Conservation (phyloP, 2,888 invertebrate genomes). For the Lithophane leautieri region DNA sequence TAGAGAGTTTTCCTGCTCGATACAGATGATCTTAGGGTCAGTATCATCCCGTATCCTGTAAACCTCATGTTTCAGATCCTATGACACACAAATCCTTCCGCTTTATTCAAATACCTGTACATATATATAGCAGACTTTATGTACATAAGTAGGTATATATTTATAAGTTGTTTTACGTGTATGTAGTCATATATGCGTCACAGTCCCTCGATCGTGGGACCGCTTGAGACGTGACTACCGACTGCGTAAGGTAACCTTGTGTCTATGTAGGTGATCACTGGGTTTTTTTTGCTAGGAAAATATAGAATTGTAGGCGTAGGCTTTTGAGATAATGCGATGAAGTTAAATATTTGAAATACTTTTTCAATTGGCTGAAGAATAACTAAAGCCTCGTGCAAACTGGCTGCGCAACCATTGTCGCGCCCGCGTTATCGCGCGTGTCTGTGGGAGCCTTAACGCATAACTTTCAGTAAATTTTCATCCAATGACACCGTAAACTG, state of each 20-base stretch:
- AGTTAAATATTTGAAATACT: too few relatives aligned
- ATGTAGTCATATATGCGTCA: constrained; percentile 58
- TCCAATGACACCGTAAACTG: too few relatives aligned
- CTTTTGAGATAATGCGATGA: not conserved
- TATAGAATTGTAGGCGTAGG: not conserved
- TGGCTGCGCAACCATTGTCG: too few relatives aligned
- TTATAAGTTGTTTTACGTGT: constrained; percentile 30
- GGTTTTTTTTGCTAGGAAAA: not conserved
- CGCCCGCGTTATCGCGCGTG: too few relatives aligned
- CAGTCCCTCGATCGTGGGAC: constrained; percentile 59
- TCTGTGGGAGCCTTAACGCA: too few relatives aligned
- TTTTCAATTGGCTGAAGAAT: too few relatives aligned
- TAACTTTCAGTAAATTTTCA: too few relatives aligned
- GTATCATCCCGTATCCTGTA: not conserved
- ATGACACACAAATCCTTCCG: constrained; percentile 29
- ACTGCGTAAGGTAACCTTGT: constrained; percentile 58
- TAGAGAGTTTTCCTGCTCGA: not conserved
- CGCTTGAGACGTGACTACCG: constrained; percentile 61
- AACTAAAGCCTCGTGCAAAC: too few relatives aligned
- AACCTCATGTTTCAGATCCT: not conserved
- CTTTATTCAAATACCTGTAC: constrained; percentile 16
- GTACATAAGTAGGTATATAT: constrained; percentile 13
- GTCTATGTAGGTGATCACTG: constrained; percentile 22
- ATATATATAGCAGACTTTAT: constrained; percentile 19
- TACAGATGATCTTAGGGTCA: not conserved